phyloP scores from a whole-genome alignment of 2,888 invertebrate genomes.

The Allygus modestus region DNA sequence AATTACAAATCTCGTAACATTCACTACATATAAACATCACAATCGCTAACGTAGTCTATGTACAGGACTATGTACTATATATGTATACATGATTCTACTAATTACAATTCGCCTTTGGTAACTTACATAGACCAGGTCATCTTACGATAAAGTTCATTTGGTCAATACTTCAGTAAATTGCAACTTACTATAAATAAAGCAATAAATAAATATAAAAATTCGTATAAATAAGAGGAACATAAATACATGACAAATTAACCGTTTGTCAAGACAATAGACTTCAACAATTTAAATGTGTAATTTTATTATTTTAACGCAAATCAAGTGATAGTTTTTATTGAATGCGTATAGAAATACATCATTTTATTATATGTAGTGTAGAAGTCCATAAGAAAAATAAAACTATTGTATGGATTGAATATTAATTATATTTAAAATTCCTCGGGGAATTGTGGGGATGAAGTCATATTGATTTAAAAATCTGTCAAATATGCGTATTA shows the following conservation, averaged over 20 bases:
- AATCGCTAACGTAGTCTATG: conserved; percentile 27
- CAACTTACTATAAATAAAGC: neutral
- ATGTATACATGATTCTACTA: neutral
- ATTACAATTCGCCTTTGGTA: conserved; percentile 33
- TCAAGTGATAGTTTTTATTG: no score
- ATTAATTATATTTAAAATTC: no score
- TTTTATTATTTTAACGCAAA: no score
- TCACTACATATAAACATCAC: conserved; percentile 50
- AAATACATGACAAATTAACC: neutral
- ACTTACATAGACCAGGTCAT: conserved; percentile 1
- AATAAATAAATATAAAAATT: neutral
- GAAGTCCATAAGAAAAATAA: no score
- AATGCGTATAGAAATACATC: no score
- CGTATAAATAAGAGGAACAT: conserved; percentile 26
- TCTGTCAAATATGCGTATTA: no score
- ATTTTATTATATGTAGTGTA: no score
- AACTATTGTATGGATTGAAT: no score
- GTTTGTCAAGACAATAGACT: neutral
- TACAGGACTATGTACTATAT: conserved; percentile 36
- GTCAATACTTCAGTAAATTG: neutral
- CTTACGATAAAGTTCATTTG: neutral
- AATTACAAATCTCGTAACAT: conserved; percentile 38
- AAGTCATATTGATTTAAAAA: no score
- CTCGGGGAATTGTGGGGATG: no score
- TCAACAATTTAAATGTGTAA: no score